Evolutionary conservation across 2,797 vertebrate genomes (phyloP), one percentile per base, ranked within the genome.

Genomic region (Adelosebastes latens): DNA sequence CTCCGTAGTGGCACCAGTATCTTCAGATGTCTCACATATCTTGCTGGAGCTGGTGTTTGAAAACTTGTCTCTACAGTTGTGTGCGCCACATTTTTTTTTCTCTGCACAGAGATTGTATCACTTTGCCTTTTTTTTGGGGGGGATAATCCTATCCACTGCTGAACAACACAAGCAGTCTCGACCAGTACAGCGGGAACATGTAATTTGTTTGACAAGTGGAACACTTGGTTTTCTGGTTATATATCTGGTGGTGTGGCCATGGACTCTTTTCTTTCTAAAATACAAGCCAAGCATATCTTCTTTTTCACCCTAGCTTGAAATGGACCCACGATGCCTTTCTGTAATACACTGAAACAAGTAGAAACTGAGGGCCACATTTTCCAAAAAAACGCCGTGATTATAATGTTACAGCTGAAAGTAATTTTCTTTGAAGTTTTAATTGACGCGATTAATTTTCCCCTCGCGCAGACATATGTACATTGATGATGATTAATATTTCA

Each of bases 151-250:
- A 70, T 81, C 75, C 14, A 29, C 39, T 36, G 80, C 70, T 70
- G 72, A 74, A 39, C 75, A 83, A 77, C 79, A 78, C 61, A 60
- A 75, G 77, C 82, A 75, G 68, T 82, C 77, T 72, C 62, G 25
- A 77, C 59, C 62, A 18, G 14, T 52, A 46, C 63, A 12, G 65
- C 3, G 20, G 59, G 68, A 77, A 87, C 80, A 76, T 80, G 68
- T 84, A 71, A 89, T 89, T 81, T 80, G 75, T 65, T 56, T 87
- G 85, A 92, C 88, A 86, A 78, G 83, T 84, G 46, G 87, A 84
- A 87, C 87, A 76, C 82, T 75, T 77, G 78, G 73, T 88, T 88
- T 86, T 83, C 80, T 83, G 79, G 52, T 81, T 69, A 52, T 81
- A 82, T 88, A 73, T 83, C 65, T 79, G 74, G 67, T 79, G 81